phyloP scores from a whole-genome alignment of 1,140 invertebrate genomes.

The Oedothorax gibbosus region DNA sequence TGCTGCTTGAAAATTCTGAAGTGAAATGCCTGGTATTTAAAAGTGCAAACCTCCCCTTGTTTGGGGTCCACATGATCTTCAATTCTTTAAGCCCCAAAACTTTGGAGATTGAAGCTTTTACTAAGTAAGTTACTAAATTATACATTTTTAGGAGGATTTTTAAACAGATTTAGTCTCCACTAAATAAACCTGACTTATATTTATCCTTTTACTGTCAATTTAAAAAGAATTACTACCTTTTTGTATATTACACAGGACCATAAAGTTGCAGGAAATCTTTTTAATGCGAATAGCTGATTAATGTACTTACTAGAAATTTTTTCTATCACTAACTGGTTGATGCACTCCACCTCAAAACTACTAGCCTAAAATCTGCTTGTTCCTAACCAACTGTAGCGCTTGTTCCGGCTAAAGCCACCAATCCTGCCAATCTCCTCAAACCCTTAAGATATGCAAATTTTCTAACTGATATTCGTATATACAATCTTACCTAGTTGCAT shows the following conservation, averaged over 20 bases:
- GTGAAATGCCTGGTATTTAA: constrained; percentile 9
- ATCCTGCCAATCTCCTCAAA: no score
- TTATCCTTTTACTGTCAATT: neutral
- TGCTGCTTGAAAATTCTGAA: neutral
- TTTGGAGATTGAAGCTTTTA: constrained; percentile 18
- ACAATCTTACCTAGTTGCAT: no score
- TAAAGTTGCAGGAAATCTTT: neutral
- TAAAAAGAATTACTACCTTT: neutral
- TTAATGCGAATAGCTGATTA: neutral
- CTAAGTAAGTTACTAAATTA: constrained; percentile 6
- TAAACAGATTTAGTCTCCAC: neutral
- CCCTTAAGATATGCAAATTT: no score
- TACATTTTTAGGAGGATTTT: neutral
- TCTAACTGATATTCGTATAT: no score
- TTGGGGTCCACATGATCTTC: constrained; percentile 9
- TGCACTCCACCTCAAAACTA: no score
- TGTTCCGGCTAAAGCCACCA: no score
- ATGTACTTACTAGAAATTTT: neutral
- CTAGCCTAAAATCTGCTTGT: no score
- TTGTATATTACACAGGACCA: neutral
- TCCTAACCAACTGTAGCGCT: no score
- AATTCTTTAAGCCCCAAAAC: neutral
- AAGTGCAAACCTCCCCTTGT: neutral
- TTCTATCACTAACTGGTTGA: no score
- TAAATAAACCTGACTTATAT: neutral